These are phyloP conservation scores for Epinotia demarniana DNA, from an alignment of 2,888 invertebrate species.

Conservation along the genomic window DNA sequence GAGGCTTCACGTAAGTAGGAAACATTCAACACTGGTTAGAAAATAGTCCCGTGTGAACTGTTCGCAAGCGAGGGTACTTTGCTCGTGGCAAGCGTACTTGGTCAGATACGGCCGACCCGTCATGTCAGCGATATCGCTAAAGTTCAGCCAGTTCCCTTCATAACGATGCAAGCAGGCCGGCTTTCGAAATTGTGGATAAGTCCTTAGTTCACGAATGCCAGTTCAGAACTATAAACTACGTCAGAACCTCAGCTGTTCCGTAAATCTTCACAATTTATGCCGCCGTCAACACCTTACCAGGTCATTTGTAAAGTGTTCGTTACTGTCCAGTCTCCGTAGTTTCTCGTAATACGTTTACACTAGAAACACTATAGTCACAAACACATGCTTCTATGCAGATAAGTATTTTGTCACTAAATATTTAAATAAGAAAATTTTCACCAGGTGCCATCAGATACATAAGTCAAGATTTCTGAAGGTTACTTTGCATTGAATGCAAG, in stretches of 20 bases:
- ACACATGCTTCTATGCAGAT: background rate
- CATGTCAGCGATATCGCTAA: slow-evolving; percentile 60
- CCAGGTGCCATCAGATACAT: background rate
- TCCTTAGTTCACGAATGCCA: slow-evolving; percentile 30
- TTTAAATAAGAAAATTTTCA: background rate
- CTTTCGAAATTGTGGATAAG: slow-evolving; percentile 56
- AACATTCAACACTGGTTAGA: background rate
- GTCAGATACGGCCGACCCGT: slow-evolving; percentile 49
- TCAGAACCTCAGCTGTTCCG: background rate
- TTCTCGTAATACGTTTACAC: background rate
- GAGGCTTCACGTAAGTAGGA: too few relatives aligned
- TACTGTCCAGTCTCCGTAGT: background rate
- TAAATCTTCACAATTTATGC: background rate
- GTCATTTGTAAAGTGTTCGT: background rate
- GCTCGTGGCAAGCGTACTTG: slow-evolving; percentile 25
- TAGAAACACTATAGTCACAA: background rate
- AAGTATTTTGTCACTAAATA: background rate
- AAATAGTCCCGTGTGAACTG: slow-evolving; percentile 15
- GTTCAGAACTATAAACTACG: slow-evolving; percentile 8
- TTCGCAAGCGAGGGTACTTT: slow-evolving; percentile 15
- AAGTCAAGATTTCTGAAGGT: slow-evolving; percentile 16
- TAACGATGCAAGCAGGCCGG: slow-evolving; percentile 51
- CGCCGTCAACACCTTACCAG: background rate
- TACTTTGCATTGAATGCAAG: slow-evolving; percentile 30
- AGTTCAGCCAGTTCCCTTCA: slow-evolving; percentile 65